Base-by-base conservation (phyloP, 2,888 invertebrate species). In the Eristalis intricaria region DNA sequence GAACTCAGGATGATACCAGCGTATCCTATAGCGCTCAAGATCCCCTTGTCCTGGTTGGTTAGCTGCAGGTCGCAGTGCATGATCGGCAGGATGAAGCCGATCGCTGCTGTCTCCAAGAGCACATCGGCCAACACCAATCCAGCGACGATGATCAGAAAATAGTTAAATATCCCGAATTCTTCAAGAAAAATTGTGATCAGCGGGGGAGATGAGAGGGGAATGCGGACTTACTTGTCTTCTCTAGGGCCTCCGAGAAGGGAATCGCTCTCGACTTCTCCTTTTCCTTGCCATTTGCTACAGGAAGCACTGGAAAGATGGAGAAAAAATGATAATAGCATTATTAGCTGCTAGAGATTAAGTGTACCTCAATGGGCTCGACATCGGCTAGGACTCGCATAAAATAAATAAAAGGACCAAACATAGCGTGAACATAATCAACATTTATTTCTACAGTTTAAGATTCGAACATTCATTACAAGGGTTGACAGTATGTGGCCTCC, bases 141-240 rank as follows among this genome's bases (percentile, higher is more conserved):
- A 89, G 94, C 93, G 66, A 94, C 88, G 2, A 93, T 88, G 81
- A 94, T 91, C 29, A 94, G 90, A 61, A 92, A 90, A 65, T 93
- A 92, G 90, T 94, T 94, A 89, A 94, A 94, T 89, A 92, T 91
- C 15, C 94, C 94, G 90, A 93, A 94, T 64, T 93, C 94, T 94
- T 81, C 50, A 89, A 88, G 40, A 71, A 75, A 60, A 66, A n/a
- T 32, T 32, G 3, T 15, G 5, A 13, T 13, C 29, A 11, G 1
- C 58, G 56, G 74, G 8, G 43, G 4, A n/a, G 26, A 26, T 26
- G 43, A 19, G 29, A 7, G 13, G 13, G 29, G 8, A n/a, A 8
- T 10, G 11, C 15, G 10, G 23, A 69, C 77, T 78, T 66, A 84
- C 88, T 81, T 64, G 88, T 88, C 23, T 70, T 77, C 74, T 88